Conservation (phyloP, 2,888 invertebrate genomes). For the Brenthis hecate region DNA sequence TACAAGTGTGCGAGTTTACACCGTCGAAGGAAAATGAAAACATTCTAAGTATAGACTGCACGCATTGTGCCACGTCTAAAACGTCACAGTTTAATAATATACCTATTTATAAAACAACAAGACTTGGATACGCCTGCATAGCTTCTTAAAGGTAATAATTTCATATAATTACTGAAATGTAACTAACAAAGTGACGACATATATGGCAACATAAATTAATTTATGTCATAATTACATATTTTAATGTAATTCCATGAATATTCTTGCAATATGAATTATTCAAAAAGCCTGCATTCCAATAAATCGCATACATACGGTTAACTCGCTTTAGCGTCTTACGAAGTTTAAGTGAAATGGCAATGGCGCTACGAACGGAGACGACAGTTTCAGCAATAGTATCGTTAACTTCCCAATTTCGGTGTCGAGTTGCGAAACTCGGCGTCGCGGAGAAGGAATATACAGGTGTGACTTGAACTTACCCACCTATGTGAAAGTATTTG, state of each 20-base stretch:
- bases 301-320: constrained; percentile 13
- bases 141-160: constrained; percentile 14
- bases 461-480: constrained; percentile 49
- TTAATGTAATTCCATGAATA: constrained; percentile 1
- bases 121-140: constrained; percentile 29
- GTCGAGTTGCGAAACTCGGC: constrained; percentile 79
- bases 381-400: constrained; percentile 75
- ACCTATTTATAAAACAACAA: constrained; percentile 38
- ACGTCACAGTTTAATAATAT: constrained; percentile 39
- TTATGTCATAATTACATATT: constrained; percentile 1
- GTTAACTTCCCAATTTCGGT: constrained; percentile 72
- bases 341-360: constrained; percentile 29
- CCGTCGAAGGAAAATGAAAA: constrained; percentile 53
- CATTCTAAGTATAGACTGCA: constrained; percentile 55
- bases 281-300: not conserved
- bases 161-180: constrained; percentile 18
- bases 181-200: constrained; percentile 18
- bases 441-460: constrained; percentile 56
- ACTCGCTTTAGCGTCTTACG: constrained; percentile 7
- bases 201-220: constrained; percentile 1
- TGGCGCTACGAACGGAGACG: constrained; percentile 39
- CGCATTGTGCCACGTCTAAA: constrained; percentile 28
- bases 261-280: not conserved
- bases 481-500: constrained; percentile 45
- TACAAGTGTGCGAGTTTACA: constrained; percentile 39